phyloP scores from a whole-genome alignment of 2,113 vertebrate species.

The Salvelinus sp. region DNA sequence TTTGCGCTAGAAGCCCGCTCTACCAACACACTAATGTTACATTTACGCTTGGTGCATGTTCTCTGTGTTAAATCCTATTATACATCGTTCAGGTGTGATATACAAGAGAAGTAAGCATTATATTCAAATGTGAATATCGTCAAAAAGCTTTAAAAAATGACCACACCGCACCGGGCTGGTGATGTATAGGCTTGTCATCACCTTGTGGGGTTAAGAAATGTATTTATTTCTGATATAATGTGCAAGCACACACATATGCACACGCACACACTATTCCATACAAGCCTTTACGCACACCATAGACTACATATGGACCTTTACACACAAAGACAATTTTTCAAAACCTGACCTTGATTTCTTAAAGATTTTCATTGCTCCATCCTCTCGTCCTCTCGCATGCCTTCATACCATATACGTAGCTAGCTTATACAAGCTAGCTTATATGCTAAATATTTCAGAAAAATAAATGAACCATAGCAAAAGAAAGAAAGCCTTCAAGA shows the following conservation, averaged over 20 bases:
- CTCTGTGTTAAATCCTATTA: slow-evolving; percentile 10
- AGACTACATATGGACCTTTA: neutral
- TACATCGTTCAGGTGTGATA: slow-evolving; percentile 19
- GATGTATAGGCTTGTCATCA: slow-evolving; percentile 15
- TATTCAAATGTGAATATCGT: slow-evolving; percentile 32
- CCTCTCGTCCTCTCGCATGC: neutral
- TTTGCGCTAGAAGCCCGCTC: neutral
- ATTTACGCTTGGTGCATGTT: slow-evolving; percentile 20
- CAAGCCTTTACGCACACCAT: too few species aligned
- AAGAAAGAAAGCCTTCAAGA: neutral
- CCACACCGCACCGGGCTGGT: neutral
- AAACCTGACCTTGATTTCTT: neutral
- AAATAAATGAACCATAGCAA: neutral
- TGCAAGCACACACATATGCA: neutral
- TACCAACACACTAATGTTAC: neutral
- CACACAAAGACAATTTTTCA: neutral
- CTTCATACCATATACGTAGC: neutral
- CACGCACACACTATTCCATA: neutral
- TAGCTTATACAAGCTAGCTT: neutral
- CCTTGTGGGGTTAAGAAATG: neutral
- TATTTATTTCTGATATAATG: neutral
- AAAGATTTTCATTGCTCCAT: neutral
- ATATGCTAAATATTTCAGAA: neutral
- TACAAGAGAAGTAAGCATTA: slow-evolving; percentile 14
- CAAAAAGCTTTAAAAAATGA: slow-evolving; percentile 24